Evolutionary conservation across 2,797 vertebrate species (phyloP).

Genomic region (Cirrhinus molitorella): DNA sequence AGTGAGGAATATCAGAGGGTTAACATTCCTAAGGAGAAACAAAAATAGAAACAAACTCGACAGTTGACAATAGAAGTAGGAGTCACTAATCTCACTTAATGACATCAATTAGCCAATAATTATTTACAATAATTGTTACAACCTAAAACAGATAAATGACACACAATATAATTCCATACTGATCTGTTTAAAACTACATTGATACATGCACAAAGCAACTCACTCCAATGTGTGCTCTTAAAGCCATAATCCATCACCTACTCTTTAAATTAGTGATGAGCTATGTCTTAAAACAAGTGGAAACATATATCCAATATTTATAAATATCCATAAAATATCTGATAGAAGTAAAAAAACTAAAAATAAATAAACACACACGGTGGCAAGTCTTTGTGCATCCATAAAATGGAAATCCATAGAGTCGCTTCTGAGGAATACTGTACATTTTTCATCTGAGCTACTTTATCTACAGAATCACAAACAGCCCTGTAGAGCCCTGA

Average conservation of each 20-base stretch:
- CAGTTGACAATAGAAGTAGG: background rate
- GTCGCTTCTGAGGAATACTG: background rate
- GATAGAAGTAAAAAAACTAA: background rate
- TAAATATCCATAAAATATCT: background rate
- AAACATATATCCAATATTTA: background rate
- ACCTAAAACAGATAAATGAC: background rate
- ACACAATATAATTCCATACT: background rate
- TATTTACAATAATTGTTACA: background rate
- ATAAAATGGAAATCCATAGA: background rate
- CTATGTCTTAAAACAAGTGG: background rate
- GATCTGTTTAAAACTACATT: background rate
- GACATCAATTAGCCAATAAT: background rate
- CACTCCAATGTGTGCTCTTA: background rate
- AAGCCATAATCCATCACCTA: background rate
- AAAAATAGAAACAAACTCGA: constrained; percentile 4
- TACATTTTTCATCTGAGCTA: background rate
- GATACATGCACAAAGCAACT: background rate
- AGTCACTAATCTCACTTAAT: background rate
- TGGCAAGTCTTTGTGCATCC: background rate
- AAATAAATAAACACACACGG: background rate
- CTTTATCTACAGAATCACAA: background rate
- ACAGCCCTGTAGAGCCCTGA: background rate
- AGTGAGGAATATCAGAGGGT: background rate
- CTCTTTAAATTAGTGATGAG: background rate
- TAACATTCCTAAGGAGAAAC: background rate